These are phyloP conservation scores for Macaria liturata DNA, from an alignment of 2,888 invertebrate species.

Conservation along the genomic window DNA sequence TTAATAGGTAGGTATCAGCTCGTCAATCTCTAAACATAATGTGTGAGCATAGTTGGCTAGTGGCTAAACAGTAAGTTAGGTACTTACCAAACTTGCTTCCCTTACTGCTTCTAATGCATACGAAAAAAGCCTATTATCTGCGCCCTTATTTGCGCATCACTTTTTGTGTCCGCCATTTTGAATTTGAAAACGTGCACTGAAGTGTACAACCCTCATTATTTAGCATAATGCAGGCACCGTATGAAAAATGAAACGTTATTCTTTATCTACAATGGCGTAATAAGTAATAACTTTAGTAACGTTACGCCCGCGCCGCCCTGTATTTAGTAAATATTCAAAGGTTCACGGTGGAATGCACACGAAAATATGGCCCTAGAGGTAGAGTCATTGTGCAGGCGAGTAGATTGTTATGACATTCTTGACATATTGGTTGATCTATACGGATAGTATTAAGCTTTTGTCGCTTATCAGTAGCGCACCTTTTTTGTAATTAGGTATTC, in stretches of 20 bases:
- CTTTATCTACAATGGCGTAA: conserved; percentile 49
- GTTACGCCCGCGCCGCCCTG: conserved; percentile 50
- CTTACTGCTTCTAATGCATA: too few relatives aligned
- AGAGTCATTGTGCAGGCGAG: conserved; percentile 38
- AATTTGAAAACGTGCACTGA: conserved; percentile 32
- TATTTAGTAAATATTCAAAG: conserved; percentile 65
- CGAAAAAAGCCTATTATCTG: too few relatives aligned
- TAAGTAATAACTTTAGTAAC: conserved; percentile 42
- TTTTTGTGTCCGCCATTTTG: conserved; percentile 34
- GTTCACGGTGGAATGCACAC: conserved; percentile 50
- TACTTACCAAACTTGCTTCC: too few relatives aligned
- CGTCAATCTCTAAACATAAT: too few relatives aligned
- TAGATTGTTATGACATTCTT: background rate
- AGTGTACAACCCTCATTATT: conserved; percentile 42
- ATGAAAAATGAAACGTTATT: conserved; percentile 58
- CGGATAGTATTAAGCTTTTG: too few relatives aligned
- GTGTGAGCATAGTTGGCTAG: too few relatives aligned
- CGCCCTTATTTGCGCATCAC: conserved; percentile 12
- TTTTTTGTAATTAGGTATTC: too few relatives aligned
- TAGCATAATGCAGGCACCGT: conserved; percentile 48
- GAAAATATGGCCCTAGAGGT: conserved; percentile 24
- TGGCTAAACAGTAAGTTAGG: too few relatives aligned
- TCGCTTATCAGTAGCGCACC: too few relatives aligned
- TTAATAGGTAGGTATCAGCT: too few relatives aligned
- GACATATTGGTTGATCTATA: too few relatives aligned